Evolutionary conservation across 2,113 vertebrate genomes (phyloP), one percentile per base, ranked within the genome.

Genomic region (Montifringilla adamsi): DNA sequence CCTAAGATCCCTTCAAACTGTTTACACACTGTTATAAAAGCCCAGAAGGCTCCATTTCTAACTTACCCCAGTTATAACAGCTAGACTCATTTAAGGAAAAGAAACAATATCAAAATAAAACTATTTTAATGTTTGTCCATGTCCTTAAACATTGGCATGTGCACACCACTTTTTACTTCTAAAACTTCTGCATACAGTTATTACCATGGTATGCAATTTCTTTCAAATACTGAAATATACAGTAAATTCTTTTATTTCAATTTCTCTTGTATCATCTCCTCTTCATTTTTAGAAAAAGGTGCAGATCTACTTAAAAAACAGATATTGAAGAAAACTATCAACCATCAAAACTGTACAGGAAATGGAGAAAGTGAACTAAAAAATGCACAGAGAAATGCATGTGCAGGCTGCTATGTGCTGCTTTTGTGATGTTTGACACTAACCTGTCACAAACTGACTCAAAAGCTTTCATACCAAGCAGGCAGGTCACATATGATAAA

Each of bases 401-500:
- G 1, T 3, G 4, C 35, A 46, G 37, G 39, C 59, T 69, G n/a
- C 78, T 73, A 20, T 47, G 7, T n/a, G 53, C 41, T 72, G 46
- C 74, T 88, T 88, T 95, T 69, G 35, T 87, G 72, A 87, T 35
- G 52, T 53, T 56, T 80, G 81, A 87, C 69, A 94, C 33, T 75
- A 70, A 55, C 39, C 50, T 87, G 43, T 79, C 78, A 74, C 13
- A 84, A 83, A 90, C 59, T 59, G 55, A 85, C 55, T 49, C 62
- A 72, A 18, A 52, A 49, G 66, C 95, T 91, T 94, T 94, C 77
- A 84, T 55, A 82, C 22, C 43, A 83, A 87, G 84, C 90, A 94
- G 56, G 49, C 28, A 74, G 82, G 69, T 93, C 95, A 87, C 62
- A 78, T 69, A 49, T 23, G 72, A 97, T 68, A 70, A 19, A 28